Conservation (phyloP, 2,888 invertebrate genomes). For the Orgyia antiqua region DNA sequence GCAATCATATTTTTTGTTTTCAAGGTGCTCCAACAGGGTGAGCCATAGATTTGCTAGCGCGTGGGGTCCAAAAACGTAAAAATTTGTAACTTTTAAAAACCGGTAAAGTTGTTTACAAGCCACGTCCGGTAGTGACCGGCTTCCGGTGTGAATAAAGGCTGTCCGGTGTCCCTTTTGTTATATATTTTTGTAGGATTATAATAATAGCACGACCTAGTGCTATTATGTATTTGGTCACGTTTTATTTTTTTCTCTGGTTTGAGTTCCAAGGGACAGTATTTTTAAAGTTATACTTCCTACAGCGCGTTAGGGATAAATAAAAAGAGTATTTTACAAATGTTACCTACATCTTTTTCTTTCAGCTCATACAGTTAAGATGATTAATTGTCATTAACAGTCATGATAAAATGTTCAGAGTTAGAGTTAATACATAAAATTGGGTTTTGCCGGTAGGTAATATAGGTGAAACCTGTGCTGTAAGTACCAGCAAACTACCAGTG, state of each 20-base stretch:
- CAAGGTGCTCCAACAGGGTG: conserved; percentile 3
- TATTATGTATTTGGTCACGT: conserved; percentile 25
- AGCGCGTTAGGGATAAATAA: too few relatives aligned
- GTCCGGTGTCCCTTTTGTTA: conserved; percentile 6
- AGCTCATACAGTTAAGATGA: too few relatives aligned
- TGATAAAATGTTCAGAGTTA: too few relatives aligned
- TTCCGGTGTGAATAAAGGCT: conserved; percentile 22
- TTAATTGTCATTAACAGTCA: too few relatives aligned
- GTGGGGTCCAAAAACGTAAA: conserved; percentile 20
- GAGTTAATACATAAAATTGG: too few relatives aligned
- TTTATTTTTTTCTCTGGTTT: not conserved
- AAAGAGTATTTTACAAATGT: too few relatives aligned
- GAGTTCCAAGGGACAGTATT: too few relatives aligned
- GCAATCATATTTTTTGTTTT: conserved; percentile 5
- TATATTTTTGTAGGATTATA: conserved; percentile 12
- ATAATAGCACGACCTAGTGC: conserved; percentile 12
- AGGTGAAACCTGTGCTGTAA: too few relatives aligned
- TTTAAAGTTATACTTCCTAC: too few relatives aligned
- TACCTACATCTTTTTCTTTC: too few relatives aligned
- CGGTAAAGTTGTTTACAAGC: conserved; percentile 23
- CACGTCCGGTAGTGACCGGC: conserved; percentile 21
- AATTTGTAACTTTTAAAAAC: conserved; percentile 8
- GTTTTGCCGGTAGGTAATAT: too few relatives aligned
- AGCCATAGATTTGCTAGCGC: conserved; percentile 20
- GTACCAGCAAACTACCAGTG: too few relatives aligned